A percentile compares a stretch with the other conserved stretches of the same genome.
Conservation (phyloP, 2,113 vertebrate species). For the Mormyrus iriodes region DNA sequence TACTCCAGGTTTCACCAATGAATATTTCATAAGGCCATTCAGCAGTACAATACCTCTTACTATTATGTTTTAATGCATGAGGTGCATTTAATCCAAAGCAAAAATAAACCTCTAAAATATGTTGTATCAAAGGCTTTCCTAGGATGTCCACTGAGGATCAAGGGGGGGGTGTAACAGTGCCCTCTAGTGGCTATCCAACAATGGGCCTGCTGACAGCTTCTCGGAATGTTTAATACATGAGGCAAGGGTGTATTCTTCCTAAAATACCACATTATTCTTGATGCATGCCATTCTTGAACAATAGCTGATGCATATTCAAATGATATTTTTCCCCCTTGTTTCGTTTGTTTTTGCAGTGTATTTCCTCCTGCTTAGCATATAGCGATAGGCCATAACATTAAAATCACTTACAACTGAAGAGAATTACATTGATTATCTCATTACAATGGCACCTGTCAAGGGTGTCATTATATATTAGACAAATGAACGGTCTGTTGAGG, state of each 20-base stretch:
- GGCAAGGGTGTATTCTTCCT: not conserved
- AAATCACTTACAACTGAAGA: not conserved
- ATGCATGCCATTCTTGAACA: not conserved
- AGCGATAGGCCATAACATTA: not conserved
- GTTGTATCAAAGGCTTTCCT: not conserved
- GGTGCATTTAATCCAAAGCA: not conserved
- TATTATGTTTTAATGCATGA: not conserved
- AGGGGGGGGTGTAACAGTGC: not conserved
- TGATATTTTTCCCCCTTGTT: not conserved
- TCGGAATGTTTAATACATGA: not conserved
- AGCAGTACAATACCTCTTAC: not conserved
- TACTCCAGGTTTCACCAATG: not conserved
- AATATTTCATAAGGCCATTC: not conserved
- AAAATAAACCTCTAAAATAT: not conserved
- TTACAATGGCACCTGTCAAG: not conserved
- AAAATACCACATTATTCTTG: not conserved
- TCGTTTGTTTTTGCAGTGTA: not conserved
- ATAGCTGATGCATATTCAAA: not conserved
- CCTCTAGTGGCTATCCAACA: not conserved
- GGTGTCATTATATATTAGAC: not conserved
- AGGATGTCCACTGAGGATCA: not conserved
- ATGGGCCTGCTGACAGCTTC: not conserved
- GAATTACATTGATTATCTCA: not conserved
- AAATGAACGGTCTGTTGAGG: not conserved
- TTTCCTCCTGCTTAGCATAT: not conserved